These are phyloP conservation scores for Aphidius ervi DNA, from an alignment of 1,140 invertebrate species.

Conservation along the genomic window DNA sequence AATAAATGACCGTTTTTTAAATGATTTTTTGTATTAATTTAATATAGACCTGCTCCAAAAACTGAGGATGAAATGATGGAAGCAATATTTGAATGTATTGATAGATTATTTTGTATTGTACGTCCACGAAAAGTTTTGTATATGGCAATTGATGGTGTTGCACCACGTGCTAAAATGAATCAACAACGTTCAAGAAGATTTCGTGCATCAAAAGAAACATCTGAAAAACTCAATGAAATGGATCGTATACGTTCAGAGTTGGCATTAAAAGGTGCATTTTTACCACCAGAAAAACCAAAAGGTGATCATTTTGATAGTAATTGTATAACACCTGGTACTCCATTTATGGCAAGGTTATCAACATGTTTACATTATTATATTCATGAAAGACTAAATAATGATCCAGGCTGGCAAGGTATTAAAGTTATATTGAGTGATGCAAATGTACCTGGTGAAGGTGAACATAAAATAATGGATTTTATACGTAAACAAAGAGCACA, in stretches of 20 bases:
- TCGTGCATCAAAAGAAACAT: slow-evolving; percentile 90
- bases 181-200: slow-evolving; percentile 97
- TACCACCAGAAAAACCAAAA: slow-evolving; percentile 89
- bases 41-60: slow-evolving; percentile 82
- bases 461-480: slow-evolving; percentile 99
- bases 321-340: slow-evolving; percentile 97
- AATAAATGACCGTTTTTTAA: not conserved
- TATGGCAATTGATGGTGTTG: slow-evolving; percentile 99
- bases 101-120: slow-evolving; percentile 92
- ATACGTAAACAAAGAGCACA: slow-evolving; percentile 94
- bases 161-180: slow-evolving; percentile 98
- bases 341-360: slow-evolving; percentile 95
- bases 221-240: slow-evolving; percentile 87
- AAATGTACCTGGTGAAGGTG: slow-evolving; percentile 97
- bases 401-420: slow-evolving; percentile 92
- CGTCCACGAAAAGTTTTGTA: slow-evolving; percentile 92
- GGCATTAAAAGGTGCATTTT: slow-evolving; percentile 66
- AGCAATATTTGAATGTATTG: slow-evolving; percentile 98
- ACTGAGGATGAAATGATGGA: slow-evolving; percentile 99
- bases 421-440: slow-evolving; percentile 98
- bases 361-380: slow-evolving; percentile 95
- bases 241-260: slow-evolving; percentile 73
- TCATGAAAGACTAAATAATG: slow-evolving; percentile 88
- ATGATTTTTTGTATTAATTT: slow-evolving; percentile 11
- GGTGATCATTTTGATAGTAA: slow-evolving; percentile 96